A percentile compares a stretch with the other conserved stretches of the same genome.
Conservation (phyloP, 2,888 invertebrate genomes). For the Athalia cordata region DNA sequence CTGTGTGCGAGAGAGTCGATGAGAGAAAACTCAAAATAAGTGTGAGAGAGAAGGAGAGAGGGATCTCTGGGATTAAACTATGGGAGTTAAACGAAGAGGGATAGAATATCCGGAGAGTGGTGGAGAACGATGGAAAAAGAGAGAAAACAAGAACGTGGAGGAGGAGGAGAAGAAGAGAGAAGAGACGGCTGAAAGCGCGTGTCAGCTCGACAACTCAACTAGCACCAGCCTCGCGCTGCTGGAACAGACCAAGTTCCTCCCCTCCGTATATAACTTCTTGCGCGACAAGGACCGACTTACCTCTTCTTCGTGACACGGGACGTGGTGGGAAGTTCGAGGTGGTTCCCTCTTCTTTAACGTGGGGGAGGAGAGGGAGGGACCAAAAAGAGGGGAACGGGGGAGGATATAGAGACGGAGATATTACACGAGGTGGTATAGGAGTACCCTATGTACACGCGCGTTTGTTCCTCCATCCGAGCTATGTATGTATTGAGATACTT, state of each 20-base stretch:
- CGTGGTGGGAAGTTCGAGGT: constrained; percentile 10
- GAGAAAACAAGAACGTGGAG: constrained; percentile 38
- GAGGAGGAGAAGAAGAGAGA: constrained; percentile 41
- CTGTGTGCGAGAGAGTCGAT: constrained; percentile 65
- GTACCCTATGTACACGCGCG: not conserved
- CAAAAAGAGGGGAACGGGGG: constrained; percentile 31
- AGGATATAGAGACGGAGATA: constrained; percentile 20
- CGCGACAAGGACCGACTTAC: constrained; percentile 38
- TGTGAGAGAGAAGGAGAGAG: constrained; percentile 47
- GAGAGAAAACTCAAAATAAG: constrained; percentile 58
- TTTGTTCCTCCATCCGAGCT: too few relatives aligned
- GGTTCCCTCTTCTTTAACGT: constrained; percentile 47
- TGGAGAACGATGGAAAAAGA: constrained; percentile 39
- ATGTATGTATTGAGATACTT: too few relatives aligned
- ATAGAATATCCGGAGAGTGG: constrained; percentile 53
- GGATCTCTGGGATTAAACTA: not conserved
- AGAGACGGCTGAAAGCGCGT: constrained; percentile 64
- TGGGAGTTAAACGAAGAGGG: constrained; percentile 32
- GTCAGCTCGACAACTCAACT: constrained; percentile 74
- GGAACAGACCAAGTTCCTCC: constrained; percentile 16
- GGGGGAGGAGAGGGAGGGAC: constrained; percentile 31
- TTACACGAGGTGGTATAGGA: not conserved
- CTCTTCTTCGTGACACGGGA: not conserved
- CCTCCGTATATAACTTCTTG: not conserved
- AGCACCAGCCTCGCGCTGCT: constrained; percentile 68